A percentile compares a stretch with the other conserved stretches of the same genome.
These are phyloP conservation scores for Dipodomys merriami DNA, from an alignment of 2,113 vertebrate species.

Conservation along the genomic window DNA sequence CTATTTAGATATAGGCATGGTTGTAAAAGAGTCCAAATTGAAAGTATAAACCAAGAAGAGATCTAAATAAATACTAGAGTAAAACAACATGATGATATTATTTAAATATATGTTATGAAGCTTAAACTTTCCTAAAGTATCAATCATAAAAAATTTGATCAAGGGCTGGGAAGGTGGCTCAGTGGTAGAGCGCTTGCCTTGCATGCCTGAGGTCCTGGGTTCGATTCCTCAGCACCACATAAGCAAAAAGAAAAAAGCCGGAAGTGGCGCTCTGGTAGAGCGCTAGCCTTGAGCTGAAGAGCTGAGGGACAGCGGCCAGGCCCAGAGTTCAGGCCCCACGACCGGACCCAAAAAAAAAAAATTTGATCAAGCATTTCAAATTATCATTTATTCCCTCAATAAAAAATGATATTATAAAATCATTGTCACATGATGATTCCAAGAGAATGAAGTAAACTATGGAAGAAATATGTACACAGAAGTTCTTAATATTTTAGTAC, in stretches of 20 bases:
- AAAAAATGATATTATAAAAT: conserved; percentile 8
- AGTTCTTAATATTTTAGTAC: not conserved
- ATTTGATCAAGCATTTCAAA: not conserved
- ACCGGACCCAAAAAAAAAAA: not conserved
- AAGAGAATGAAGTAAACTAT: conserved; percentile 30
- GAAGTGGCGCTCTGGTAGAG: too few relatives aligned
- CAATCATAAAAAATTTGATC: too few relatives aligned
- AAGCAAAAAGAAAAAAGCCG: too few relatives aligned
- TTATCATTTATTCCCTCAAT: not conserved
- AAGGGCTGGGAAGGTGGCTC: too few relatives aligned
- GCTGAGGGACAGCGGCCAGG: too few relatives aligned
- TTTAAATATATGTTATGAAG: not conserved
- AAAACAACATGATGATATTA: conserved; percentile 1
- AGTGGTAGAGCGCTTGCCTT: too few relatives aligned
- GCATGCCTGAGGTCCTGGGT: too few relatives aligned
- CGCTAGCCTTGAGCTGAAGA: too few relatives aligned
- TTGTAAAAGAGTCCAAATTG: not conserved
- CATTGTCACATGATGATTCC: not conserved
- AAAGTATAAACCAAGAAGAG: conserved; percentile 25
- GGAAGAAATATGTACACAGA: not conserved
- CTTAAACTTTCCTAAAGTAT: conserved; percentile 15
- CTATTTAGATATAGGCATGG: not conserved
- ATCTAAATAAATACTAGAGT: not conserved
- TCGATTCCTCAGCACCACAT: too few relatives aligned
- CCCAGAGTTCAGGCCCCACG: too few relatives aligned